Base-by-base conservation (phyloP, 1,140 invertebrate genomes). In the Lepidurus couesii region DNA sequence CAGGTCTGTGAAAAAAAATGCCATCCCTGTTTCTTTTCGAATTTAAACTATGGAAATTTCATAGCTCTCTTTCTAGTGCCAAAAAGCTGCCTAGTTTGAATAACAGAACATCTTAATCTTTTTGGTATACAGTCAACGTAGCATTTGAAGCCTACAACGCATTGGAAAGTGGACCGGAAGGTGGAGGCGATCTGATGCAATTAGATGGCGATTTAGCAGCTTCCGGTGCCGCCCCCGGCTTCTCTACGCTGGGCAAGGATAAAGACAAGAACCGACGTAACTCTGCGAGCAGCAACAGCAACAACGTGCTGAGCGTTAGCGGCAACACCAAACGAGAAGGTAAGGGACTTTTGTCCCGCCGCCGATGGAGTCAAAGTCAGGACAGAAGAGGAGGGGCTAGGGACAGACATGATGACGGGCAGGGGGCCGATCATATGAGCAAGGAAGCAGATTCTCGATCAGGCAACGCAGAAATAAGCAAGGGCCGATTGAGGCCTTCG, bases 1-100 rank as follows among this genome's bases (percentile, higher is more conserved):
- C 95, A 86, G 92, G 95, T 93, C 87, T 13, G 53, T 65, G 1
- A 65, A n/a, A 65, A 21, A 65, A 21, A 65, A 65, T 53, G 4
- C 47, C 47, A 65, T 65, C 10, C 21, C 13, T 47, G 1, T 16
- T 47, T 11, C 11, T 65, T 6, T 65, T 1, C 6, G 21, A 65
- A 6, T 26, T 26, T 26, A 26, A 26, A 26, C 26, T 26, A 26
- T 26, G 26, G 26, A 26, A 26, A 26, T 26, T 26, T 4, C 34
- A 34, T 34, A 34, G 34, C 34, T 34, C 2, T 34, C 34, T 34
- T 34, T 34, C 34, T 34, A 34, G 2, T 34, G 34, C 34, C 34
- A 34, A 34, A 34, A 34, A 34, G 34, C 34, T 34, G 34, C 34
- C 34, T 34, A 34, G 4, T 34, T 34, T 34, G 34, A 34, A 34